Evolutionary conservation across 2,113 vertebrate genomes (phyloP).

Genomic region (Clarias magur): DNA sequence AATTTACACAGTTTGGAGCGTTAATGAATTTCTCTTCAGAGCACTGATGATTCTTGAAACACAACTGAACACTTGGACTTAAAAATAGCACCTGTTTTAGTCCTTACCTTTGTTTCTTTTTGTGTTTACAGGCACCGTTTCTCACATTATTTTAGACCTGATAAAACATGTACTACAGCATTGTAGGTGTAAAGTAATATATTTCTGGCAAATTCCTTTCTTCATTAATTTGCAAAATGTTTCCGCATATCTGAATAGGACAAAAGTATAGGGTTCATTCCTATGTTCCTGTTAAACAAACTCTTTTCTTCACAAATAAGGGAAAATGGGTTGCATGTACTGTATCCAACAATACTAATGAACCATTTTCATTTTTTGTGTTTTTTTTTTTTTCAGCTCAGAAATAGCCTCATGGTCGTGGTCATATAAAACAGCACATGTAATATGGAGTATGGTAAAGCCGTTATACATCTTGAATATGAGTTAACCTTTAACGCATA

Average conservation of each 20-base stretch:
- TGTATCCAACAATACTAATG: neutral
- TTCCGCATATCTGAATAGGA: neutral
- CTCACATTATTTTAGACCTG: neutral
- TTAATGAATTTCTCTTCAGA: constrained; percentile 3
- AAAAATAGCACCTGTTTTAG: constrained; percentile 30
- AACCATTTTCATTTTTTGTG: neutral
- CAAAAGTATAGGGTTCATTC: neutral
- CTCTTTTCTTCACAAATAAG: neutral
- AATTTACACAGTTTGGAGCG: neutral
- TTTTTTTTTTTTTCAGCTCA: neutral
- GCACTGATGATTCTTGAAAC: constrained; percentile 3
- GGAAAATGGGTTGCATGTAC: neutral
- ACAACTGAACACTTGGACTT: neutral
- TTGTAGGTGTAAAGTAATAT: neutral
- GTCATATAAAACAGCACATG: neutral
- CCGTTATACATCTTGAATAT: neutral
- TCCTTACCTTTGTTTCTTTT: neutral
- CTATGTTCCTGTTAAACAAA: neutral
- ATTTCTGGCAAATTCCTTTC: neutral
- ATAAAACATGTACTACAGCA: constrained; percentile 13
- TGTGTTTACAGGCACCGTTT: neutral
- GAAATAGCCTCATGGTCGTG: neutral
- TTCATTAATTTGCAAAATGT: neutral
- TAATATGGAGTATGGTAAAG: neutral
- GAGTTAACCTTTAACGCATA: neutral